These are phyloP conservation scores for Morone chrysops DNA, from an alignment of 2,113 vertebrate genomes.

Conservation along the genomic window DNA sequence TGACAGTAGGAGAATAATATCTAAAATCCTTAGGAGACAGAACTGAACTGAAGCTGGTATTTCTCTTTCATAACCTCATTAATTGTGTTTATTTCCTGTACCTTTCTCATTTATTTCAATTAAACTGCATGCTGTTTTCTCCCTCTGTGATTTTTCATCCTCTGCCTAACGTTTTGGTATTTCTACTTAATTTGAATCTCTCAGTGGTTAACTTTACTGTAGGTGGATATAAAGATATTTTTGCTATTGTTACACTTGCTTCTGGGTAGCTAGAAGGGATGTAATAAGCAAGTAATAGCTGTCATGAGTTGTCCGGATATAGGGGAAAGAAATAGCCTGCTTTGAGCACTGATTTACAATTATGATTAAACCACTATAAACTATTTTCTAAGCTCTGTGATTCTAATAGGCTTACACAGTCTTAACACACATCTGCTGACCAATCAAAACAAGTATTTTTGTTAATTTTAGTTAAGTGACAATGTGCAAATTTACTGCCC, in stretches of 20 bases:
- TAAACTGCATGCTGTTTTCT: not conserved
- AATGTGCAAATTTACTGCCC: too few species aligned
- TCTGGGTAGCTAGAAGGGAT: not conserved
- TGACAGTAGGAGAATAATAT: not conserved
- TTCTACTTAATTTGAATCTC: not conserved
- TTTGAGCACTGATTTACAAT: not conserved
- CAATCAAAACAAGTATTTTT: not conserved
- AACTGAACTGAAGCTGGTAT: not conserved
- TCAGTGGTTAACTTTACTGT: not conserved
- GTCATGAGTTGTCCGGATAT: not conserved
- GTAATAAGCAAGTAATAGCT: not conserved
- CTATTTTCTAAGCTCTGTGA: not conserved
- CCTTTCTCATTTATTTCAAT: constrained; percentile 10
- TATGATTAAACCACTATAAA: not conserved
- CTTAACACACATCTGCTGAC: not conserved
- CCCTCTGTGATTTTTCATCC: not conserved
- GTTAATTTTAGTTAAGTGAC: too few species aligned
- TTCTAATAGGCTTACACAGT: not conserved
- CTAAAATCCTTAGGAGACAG: not conserved
- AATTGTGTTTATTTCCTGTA: constrained; percentile 4
- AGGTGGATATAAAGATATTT: not conserved
- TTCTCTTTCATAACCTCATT: not conserved
- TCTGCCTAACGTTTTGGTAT: not conserved
- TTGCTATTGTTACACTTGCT: not conserved
- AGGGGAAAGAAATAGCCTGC: not conserved